Base-by-base conservation (phyloP, 2,113 vertebrate species). In the Lota lota region DNA sequence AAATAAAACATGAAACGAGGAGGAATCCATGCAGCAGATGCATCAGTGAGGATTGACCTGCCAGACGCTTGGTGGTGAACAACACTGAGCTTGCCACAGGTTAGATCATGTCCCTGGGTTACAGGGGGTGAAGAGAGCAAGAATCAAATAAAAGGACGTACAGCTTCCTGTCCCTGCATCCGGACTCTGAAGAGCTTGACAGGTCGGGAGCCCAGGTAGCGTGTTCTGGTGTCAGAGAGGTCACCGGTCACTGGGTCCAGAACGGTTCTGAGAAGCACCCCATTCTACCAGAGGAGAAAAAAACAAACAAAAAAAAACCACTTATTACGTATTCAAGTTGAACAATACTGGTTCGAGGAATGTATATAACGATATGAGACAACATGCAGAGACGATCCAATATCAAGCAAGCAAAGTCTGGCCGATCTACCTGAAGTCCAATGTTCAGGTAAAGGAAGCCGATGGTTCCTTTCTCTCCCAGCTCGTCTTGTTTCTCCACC, bases 121-220 rank as follows among this genome's bases (percentile, higher is more conserved):
- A 33, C 28, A 6, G 28, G 28, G 28, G 28, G 4, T 33, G 28
- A 56, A 56, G 16, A 56, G 17, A 56, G 19, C 20, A 10, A 16
- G 59, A 16, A 16, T 15, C 58, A 24, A 61, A 59, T 0, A 0
- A 5, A 15, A 53, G n/a, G 15, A 93, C 97, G 88, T 90, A 99
- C 97, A 70, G 97, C 97, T 82, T 99, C 97, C n/a, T 99, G 97
- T 71, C 95, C 97, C 89, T 99, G 97, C 97, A 99, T 99, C 68
- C 95, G 88, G 75, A 98, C 97, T 63, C 97, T 91, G 80, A 99
- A 99, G 66, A 99, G 96, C 62, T 99, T 98, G 83, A 99, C 97
- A 0, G 97, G 97, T 57, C 97, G 92, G 0, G 97, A 99, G 0
- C 97, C 97, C 3, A 99, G 85, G 75, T 99, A 99, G 3, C 97